Conservation (phyloP, 2,888 invertebrate species). For the Coleophora deauratella region DNA sequence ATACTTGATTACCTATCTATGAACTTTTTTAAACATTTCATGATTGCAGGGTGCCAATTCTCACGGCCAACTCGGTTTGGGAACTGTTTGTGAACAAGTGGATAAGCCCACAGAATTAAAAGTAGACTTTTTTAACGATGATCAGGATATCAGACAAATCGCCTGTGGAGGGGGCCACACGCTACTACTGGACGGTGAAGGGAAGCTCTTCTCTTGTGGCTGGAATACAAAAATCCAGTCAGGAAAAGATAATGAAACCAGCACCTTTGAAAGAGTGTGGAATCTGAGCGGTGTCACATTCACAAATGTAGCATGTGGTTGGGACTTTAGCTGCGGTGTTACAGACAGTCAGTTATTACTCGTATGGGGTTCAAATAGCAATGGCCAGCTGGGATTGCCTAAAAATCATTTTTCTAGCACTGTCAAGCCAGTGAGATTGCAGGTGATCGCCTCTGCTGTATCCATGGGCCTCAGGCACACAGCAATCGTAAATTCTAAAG, state of each 20-base stretch:
- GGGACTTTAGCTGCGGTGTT: slow-evolving; percentile 86
- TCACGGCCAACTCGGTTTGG: slow-evolving; percentile 85
- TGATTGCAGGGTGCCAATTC: slow-evolving; percentile 85
- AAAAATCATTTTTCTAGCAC: slow-evolving; percentile 56
- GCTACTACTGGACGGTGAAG: slow-evolving; percentile 77
- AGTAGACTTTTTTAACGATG: slow-evolving; percentile 49
- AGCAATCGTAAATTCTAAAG: slow-evolving; percentile 76
- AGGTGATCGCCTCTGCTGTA: slow-evolving; percentile 70
- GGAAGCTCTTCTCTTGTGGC: slow-evolving; percentile 84
- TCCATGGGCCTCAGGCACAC: slow-evolving; percentile 82
- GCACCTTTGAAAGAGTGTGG: slow-evolving; percentile 76
- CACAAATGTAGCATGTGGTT: slow-evolving; percentile 81
- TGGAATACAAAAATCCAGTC: slow-evolving; percentile 85
- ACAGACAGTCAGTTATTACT: slow-evolving; percentile 79
- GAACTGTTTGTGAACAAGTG: slow-evolving; percentile 78
- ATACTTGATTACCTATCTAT: no score
- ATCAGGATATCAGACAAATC: slow-evolving; percentile 67
- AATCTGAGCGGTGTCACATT: slow-evolving; percentile 70
- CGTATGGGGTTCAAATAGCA: slow-evolving; percentile 89
- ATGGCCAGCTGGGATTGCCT: slow-evolving; percentile 82
- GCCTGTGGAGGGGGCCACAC: slow-evolving; percentile 87
- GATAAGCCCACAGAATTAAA: slow-evolving; percentile 54
- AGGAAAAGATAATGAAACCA: slow-evolving; percentile 67
- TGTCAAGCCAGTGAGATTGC: slow-evolving; percentile 49
- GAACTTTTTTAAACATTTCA: no score